Evolutionary conservation across 2,113 vertebrate species (phyloP), one percentile per base, ranked within the genome.

Genomic region (Piaya cayana): DNA sequence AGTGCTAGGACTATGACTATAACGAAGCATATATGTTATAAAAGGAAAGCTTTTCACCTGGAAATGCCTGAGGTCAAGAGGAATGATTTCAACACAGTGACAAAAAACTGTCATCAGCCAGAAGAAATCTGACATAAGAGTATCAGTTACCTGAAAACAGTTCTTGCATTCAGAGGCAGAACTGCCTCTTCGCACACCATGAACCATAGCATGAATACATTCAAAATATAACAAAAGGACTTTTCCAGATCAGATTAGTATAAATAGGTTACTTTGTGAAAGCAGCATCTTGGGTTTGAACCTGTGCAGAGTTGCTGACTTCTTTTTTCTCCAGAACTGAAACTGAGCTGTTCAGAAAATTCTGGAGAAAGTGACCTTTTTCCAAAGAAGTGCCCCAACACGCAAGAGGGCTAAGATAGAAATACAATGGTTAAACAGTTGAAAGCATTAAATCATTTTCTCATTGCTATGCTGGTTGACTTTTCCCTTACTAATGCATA

Each of bases 271-370:
- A 15, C 47, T 63, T 19, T 62, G 34, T 62, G 30, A 81, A 77
- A 63, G 50, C 63, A 72, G 83, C 2, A 1, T 23, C 58, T 34
- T 17, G 55, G 27, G 59, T 37, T 27, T 60, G 55, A 69, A 45
- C 23, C 64, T 42, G 30, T 25, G 50, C 62, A 87, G 81, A 63
- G 26, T 56, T 36, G 59, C 45, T 30, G 17, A 81, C 65, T 86
- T 53, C 53, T 78, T 75, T 80, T 80, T 72, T 94, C 90, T 93
- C 55, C 64, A 90, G 90, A 95, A 95, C 47, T 92, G 82, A 79
- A 88, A 91, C 82, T 76, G 11, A 15, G 70, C 32, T 55, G 9
- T 59, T 65, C 47, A 65, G 50, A 4, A 0, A 45, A 18, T 91
- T 95, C 74, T 88, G 70, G 50, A 92, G 70, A 85, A 95, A 79